A percentile compares a stretch with the other conserved stretches of the same genome.
phyloP scores from a whole-genome alignment of 2,888 invertebrate genomes.

The Sympetrum striolatum region DNA sequence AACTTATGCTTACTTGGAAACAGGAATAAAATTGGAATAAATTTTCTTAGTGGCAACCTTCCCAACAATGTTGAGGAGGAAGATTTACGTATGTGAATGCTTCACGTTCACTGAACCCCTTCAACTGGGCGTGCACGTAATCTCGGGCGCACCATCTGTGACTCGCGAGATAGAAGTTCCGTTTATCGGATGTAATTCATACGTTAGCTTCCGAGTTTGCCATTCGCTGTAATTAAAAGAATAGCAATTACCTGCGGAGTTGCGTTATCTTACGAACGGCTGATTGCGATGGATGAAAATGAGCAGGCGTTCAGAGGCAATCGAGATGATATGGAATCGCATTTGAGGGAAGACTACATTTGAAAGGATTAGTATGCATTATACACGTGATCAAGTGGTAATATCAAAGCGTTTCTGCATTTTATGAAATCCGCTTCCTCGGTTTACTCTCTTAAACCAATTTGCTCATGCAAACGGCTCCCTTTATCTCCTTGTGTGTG shows the following conservation, averaged over 20 bases:
- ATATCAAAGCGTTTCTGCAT: neutral
- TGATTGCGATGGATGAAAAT: neutral
- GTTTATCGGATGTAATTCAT: neutral
- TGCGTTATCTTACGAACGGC: neutral
- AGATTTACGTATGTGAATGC: too few relatives aligned
- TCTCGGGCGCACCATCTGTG: neutral
- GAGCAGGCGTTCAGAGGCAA: neutral
- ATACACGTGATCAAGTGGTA: neutral
- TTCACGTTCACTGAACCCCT: too few relatives aligned
- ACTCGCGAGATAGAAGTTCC: neutral
- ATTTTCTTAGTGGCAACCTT: too few relatives aligned
- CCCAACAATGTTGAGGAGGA: too few relatives aligned
- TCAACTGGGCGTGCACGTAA: neutral
- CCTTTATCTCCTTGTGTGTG: too few relatives aligned
- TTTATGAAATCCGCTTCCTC: neutral
- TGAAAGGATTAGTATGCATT: neutral
- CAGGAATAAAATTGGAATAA: too few relatives aligned
- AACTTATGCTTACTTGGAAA: too few relatives aligned
- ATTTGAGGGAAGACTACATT: neutral
- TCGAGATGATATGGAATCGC: neutral
- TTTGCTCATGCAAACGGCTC: neutral
- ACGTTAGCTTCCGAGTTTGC: neutral
- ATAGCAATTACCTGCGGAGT: neutral
- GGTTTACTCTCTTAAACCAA: neutral
- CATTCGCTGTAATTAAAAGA: neutral